phyloP scores from a whole-genome alignment of 2,797 vertebrate genomes.

The Malacoraja senta region DNA sequence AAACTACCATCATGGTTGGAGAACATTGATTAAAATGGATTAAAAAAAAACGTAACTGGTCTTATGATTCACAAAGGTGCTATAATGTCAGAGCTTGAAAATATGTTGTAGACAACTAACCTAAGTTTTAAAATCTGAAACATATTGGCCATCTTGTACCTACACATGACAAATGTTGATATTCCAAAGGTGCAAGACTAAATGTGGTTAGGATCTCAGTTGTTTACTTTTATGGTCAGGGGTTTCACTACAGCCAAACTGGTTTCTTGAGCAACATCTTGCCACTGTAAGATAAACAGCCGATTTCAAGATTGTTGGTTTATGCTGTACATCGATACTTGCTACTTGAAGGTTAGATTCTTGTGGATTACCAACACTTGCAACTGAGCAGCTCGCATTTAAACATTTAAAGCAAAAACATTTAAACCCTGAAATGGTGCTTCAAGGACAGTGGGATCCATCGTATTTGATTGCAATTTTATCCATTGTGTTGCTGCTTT shows the following conservation, averaged over 20 bases:
- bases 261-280: neutral
- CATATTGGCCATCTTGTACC: no score
- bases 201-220: neutral
- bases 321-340: neutral
- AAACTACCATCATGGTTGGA: no score
- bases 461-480: neutral
- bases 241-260: neutral
- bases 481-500: neutral
- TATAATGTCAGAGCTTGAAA: neutral
- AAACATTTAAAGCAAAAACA: neutral
- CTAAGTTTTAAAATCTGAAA: neutral
- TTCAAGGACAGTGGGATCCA: no score
- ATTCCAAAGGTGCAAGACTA: neutral
- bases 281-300: neutral
- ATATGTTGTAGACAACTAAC: neutral
- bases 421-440: neutral
- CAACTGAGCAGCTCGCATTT: no score
- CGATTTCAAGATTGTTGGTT: neutral
- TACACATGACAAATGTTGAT: neutral
- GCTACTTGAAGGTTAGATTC: neutral
- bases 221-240: neutral
- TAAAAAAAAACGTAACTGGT: no score
- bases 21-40: no score
- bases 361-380: neutral
- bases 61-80: neutral